Percentiles rank a stretch among this genome's conserved stretches.
Evolutionary conservation across 2,113 vertebrate genomes (phyloP).

Genomic region (Neoarius graeffei): DNA sequence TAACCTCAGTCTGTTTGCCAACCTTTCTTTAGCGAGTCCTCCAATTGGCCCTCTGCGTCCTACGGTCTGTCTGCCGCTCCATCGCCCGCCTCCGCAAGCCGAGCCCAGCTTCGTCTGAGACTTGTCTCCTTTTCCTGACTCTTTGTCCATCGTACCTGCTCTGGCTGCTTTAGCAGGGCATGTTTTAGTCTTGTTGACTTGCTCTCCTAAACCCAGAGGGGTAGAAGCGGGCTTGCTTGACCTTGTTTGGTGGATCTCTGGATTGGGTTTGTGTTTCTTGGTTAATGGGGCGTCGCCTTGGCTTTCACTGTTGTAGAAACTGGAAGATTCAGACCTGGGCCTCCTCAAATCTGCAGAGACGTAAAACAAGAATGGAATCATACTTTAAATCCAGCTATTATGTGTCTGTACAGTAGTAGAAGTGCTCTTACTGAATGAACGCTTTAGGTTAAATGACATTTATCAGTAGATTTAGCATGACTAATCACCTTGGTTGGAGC

Average conservation of each 20-base stretch:
- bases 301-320: constrained; percentile 82
- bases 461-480: not conserved
- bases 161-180: constrained; percentile 55
- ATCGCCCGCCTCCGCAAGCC: constrained; percentile 68
- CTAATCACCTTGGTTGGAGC: constrained; percentile 81
- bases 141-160: constrained; percentile 32
- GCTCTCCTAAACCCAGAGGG: constrained; percentile 78
- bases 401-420: not conserved
- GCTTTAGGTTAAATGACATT: not conserved
- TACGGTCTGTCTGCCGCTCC: constrained; percentile 70
- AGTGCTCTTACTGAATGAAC: not conserved
- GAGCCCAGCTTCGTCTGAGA: constrained; percentile 78
- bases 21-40: constrained; percentile 83
- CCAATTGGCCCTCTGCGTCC: constrained; percentile 67
- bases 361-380: not conserved
- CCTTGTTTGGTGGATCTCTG: constrained; percentile 83
- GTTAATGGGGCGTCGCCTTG: constrained; percentile 89
- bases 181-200: constrained; percentile 62
- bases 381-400: not conserved
- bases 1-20: constrained; percentile 82
- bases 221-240: constrained; percentile 81
- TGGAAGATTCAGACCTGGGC: constrained; percentile 86
- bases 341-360: constrained; percentile 81
- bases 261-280: constrained; percentile 95
- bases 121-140: constrained; percentile 66